Evolutionary conservation across 2,113 vertebrate genomes (phyloP).

Genomic region (Rhinoptilus africanus): DNA sequence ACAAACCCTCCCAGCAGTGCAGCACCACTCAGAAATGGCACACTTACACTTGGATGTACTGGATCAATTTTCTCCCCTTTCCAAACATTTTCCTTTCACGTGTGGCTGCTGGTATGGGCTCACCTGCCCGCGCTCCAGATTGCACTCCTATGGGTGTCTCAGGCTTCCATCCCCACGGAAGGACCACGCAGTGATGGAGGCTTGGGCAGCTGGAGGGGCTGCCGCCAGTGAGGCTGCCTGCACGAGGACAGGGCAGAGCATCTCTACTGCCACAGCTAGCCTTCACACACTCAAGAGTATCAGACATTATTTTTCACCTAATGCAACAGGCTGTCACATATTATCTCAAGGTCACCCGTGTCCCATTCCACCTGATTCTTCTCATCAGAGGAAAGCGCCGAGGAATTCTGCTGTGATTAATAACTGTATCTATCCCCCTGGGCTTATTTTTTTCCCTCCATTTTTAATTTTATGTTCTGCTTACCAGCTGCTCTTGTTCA

Average conservation of each 20-base stretch:
- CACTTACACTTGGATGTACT: neutral
- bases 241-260: neutral
- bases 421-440: neutral
- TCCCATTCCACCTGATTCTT: neutral
- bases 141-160: neutral
- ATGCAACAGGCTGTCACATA: neutral
- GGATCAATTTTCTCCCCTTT: neutral
- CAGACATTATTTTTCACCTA: neutral
- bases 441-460: constrained; percentile 35
- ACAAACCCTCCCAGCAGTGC: neutral
- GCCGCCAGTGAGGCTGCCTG: neutral
- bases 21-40: neutral
- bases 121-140: neutral
- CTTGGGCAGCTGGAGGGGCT: neutral
- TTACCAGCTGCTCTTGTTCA: constrained; percentile 67
- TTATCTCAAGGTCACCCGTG: neutral
- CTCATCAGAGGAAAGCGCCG: neutral
- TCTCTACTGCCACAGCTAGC: neutral
- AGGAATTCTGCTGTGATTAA: constrained; percentile 47
- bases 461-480: constrained; percentile 56
- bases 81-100: neutral
- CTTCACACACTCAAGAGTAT: neutral
- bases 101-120: neutral
- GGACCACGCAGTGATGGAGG: rapidly evolving
- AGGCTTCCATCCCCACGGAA: neutral